Base-by-base conservation (phyloP, 2,797 vertebrate species). In the Bufotes viridis region DNA sequence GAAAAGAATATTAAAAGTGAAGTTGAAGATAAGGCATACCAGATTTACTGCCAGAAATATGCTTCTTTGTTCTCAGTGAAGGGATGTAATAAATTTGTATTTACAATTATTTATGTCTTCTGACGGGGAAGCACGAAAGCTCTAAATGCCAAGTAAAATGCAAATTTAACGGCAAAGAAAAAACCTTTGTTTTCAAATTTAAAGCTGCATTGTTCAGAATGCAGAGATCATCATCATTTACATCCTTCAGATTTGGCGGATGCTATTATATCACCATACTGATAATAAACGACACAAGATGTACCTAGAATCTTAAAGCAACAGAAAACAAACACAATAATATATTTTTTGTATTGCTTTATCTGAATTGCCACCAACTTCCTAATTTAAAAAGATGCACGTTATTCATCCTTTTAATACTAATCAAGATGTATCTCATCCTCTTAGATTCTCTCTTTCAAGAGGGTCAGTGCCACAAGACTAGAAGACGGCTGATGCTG, bases 91-190 rank as follows among this genome's bases (percentile, higher is more conserved):
- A 86, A 61, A 86, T 78, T 78, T 57, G 61, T 86, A 69, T 78
- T 78, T 63, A 63, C 72, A 63, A 85, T 85, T 85, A 85, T 78
- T 76, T 85, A 85, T 55, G 58, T 60, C 60, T 76, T 49, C 49
- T 53, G 58, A 78, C 57, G 78, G 49, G 75, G 53, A 55, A 79
- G 69, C 24, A 76, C 60, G 20, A 65, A 85, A 49, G 63, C 3
- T 15, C 72, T 78, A 63, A 78, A 86, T 79, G 53, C 51, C 34
- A 26, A 85, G 15, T 17, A 76, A 65, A 75, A 86, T 79, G 65
- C 65, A 60, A 87, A 84, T 84, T 75, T 60, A 58, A 83, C 58
- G 14, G 29, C 53, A 58, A n/a, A 22, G 20, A 51, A 60, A 70
- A 74, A 74, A 60, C 9, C 24, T 75, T 74, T 84, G 55, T 75